A percentile compares a stretch with the other conserved stretches of the same genome.
Conservation (phyloP, 2,113 vertebrate genomes). For the Agapornis roseicollis region DNA sequence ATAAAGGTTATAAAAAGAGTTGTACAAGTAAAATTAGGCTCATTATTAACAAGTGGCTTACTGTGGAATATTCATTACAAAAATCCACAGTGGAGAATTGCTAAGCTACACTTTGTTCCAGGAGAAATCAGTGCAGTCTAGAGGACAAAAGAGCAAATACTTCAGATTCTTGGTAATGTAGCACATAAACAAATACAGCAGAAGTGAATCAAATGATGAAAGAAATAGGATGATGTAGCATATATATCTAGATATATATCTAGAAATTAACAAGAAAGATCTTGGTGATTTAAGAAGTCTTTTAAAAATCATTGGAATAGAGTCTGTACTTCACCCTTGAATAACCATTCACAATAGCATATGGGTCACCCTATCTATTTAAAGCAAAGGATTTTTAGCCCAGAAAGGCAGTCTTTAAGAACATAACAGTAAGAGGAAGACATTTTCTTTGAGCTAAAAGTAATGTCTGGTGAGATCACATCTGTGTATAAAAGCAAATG, state of each 20-base stretch:
- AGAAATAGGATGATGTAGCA: not conserved
- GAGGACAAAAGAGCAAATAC: not conserved
- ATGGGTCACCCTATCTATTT: slow-evolving; percentile 26
- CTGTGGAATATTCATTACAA: not conserved
- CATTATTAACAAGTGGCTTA: not conserved
- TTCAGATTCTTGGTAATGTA: not conserved
- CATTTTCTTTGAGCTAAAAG: not conserved
- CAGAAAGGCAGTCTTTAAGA: not conserved
- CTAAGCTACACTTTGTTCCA: not conserved
- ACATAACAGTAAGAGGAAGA: not conserved
- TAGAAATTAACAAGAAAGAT: not conserved
- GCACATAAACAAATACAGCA: not conserved
- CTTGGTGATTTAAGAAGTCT: not conserved
- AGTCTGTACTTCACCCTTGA: not conserved
- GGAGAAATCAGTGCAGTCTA: not conserved
- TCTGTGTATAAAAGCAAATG: not conserved
- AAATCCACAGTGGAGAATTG: not conserved
- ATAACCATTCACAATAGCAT: not conserved
- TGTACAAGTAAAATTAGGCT: not conserved
- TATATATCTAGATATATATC: not conserved
- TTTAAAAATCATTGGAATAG: not conserved
- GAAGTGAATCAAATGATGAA: not conserved
- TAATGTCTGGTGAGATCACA: not conserved
- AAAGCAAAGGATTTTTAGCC: not conserved
- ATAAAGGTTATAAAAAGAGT: not conserved